phyloP scores from a whole-genome alignment of 2,888 invertebrate species.

The Choristoneura rosaceana region DNA sequence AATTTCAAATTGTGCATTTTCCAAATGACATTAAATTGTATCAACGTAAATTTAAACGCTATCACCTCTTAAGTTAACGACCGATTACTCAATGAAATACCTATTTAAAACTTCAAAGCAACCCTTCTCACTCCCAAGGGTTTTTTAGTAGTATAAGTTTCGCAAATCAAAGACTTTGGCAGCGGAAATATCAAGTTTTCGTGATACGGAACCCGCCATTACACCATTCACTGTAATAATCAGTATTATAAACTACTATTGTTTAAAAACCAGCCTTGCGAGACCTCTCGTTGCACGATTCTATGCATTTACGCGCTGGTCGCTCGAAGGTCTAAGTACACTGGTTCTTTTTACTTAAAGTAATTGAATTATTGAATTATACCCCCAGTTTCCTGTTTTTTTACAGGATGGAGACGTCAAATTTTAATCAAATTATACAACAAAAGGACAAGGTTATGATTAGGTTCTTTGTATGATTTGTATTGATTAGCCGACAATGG shows the following conservation, averaged over 20 bases:
- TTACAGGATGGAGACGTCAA: slow-evolving; percentile 76
- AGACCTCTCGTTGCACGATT: background rate
- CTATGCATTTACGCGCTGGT: slow-evolving; percentile 6
- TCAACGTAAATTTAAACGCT: too few relatives aligned
- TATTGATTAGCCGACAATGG: slow-evolving; percentile 40
- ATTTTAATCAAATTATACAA: slow-evolving; percentile 79
- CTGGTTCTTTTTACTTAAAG: slow-evolving; percentile 51
- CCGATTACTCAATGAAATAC: too few relatives aligned
- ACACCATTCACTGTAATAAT: slow-evolving; percentile 54
- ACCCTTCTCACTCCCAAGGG: too few relatives aligned
- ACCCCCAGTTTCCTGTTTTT: slow-evolving; percentile 69
- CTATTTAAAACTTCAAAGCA: too few relatives aligned
- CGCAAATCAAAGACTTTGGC: slow-evolving; percentile 29
- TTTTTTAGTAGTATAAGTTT: slow-evolving; percentile 25
- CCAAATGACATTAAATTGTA: too few relatives aligned
- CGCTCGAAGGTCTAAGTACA: slow-evolving; percentile 50
- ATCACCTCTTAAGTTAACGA: too few relatives aligned
- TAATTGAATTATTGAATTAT: slow-evolving; percentile 68
- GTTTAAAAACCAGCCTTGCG: slow-evolving; percentile 3
- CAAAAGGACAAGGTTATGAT: slow-evolving; percentile 71
- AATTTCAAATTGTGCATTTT: too few relatives aligned
- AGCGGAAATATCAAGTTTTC: slow-evolving; percentile 76
- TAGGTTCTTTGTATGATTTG: slow-evolving; percentile 49
- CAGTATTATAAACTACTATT: slow-evolving; percentile 37
- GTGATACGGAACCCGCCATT: slow-evolving; percentile 74